Evolutionary conservation across 2,888 invertebrate genomes (phyloP).

Genomic region (Tenthredo mesomela): DNA sequence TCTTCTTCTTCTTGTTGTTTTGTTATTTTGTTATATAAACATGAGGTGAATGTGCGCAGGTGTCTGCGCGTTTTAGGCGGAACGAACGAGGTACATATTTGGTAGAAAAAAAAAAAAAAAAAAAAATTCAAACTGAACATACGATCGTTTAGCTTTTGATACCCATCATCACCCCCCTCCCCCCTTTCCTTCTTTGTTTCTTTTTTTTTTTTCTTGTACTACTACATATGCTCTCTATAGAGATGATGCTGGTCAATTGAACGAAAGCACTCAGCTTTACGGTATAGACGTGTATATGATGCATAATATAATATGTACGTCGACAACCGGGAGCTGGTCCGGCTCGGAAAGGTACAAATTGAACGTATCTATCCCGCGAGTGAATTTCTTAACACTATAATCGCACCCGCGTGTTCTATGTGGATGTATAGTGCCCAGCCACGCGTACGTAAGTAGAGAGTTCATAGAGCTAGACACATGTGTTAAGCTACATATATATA

Average conservation of each 20-base stretch:
- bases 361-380: background rate
- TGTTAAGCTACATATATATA: background rate
- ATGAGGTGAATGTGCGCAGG: background rate
- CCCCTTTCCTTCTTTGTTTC: background rate
- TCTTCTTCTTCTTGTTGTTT: background rate
- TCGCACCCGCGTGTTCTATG: background rate
- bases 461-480: background rate
- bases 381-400: constrained; percentile 8
- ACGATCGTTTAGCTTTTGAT: constrained; percentile 35
- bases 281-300: background rate
- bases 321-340: background rate
- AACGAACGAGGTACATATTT: constrained; percentile 37
- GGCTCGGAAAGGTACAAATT: background rate
- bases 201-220: background rate
- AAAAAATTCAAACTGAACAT: background rate
- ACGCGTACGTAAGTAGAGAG: background rate
- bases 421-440: background rate
- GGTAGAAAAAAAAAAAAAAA: background rate
- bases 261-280: background rate
- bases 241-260: constrained; percentile 1
- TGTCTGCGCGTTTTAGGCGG: constrained; percentile 30
- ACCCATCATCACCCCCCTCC: background rate
- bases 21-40: constrained; percentile 18
- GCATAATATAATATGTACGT: background rate
- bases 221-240: background rate